A percentile compares a stretch with the other conserved stretches of the same genome.
phyloP scores from a whole-genome alignment of 1,140 invertebrate species.

The Drosophila willistoni region DNA sequence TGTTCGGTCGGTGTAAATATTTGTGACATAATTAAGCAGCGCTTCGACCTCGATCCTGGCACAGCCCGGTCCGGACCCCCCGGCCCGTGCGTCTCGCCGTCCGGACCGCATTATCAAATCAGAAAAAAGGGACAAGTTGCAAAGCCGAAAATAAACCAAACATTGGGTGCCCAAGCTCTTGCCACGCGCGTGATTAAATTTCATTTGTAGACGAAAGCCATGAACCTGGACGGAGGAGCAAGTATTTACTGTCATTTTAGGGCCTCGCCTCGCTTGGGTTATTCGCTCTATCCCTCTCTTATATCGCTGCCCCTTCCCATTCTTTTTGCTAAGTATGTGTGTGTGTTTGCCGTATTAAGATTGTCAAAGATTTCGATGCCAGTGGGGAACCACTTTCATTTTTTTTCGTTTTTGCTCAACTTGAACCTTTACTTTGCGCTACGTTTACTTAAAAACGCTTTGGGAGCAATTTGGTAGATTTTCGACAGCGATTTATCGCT shows the following conservation, averaged over 20 bases:
- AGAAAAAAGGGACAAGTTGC: constrained; percentile 54
- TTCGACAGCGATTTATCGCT: constrained; percentile 68
- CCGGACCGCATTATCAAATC: constrained; percentile 60
- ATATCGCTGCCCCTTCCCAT: constrained; percentile 1
- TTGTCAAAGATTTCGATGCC: constrained; percentile 70
- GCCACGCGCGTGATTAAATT: constrained; percentile 76
- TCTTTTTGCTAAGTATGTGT: constrained; percentile 22
- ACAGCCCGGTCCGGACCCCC: constrained; percentile 25
- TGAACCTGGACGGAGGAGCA: constrained; percentile 36
- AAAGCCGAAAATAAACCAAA: constrained; percentile 76
- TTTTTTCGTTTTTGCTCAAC: neutral
- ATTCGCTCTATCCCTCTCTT: constrained; percentile 24
- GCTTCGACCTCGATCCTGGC: constrained; percentile 43
- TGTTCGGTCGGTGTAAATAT: constrained; percentile 69
- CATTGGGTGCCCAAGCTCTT: constrained; percentile 51
- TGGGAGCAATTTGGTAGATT: constrained; percentile 76
- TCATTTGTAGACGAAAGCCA: constrained; percentile 71
- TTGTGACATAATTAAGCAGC: constrained; percentile 79
- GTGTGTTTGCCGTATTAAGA: constrained; percentile 66
- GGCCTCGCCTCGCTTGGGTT: constrained; percentile 55
- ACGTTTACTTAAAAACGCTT: constrained; percentile 61
- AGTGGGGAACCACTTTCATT: constrained; percentile 44
- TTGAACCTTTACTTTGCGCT: constrained; percentile 33
- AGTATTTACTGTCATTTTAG: constrained; percentile 64
- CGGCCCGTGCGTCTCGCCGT: neutral